Evolutionary conservation across 2,888 invertebrate species (phyloP).

Genomic region (Diarsia dahlii): DNA sequence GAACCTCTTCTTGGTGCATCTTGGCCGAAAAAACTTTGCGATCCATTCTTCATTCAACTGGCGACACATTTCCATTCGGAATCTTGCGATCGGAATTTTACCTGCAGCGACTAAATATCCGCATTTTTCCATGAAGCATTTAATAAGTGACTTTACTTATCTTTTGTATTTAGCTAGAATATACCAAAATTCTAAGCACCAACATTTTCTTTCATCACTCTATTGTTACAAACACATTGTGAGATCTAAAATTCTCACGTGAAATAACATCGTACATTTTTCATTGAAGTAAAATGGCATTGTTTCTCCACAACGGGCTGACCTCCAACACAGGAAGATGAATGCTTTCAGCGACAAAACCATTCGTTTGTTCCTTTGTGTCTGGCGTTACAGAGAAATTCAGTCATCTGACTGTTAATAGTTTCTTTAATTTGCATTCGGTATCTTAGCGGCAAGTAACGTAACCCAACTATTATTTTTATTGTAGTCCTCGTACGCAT

Average conservation of each 20-base stretch:
- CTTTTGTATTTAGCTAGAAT: not conserved
- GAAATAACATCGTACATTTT: constrained; percentile 31
- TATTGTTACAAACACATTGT: constrained; percentile 24
- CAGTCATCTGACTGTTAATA: constrained; percentile 39
- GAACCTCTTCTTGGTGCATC: not conserved
- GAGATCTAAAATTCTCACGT: constrained; percentile 12
- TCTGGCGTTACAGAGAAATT: constrained; percentile 32
- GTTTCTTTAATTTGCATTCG: constrained; percentile 31
- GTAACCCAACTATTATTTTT: constrained; percentile 16
- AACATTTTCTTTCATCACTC: constrained; percentile 2
- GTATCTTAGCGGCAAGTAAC: constrained; percentile 10
- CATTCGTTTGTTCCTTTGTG: constrained; percentile 33
- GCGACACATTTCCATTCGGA: constrained; percentile 12
- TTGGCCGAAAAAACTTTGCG: constrained; percentile 22
- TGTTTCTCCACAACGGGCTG: constrained; percentile 40
- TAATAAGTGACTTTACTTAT: constrained; percentile 9
- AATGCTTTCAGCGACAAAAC: constrained; percentile 30
- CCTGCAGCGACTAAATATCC: not conserved
- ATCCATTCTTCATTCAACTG: constrained; percentile 3
- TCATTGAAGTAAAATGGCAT: constrained; percentile 42
- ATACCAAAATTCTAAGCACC: constrained; percentile 1
- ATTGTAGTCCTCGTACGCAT: not conserved
- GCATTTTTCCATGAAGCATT: constrained; percentile 6
- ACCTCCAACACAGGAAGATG: constrained; percentile 47
- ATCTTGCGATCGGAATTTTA: not conserved